Base-by-base conservation (phyloP, 1,140 invertebrate species). In the Drosophila gunungcola region DNA sequence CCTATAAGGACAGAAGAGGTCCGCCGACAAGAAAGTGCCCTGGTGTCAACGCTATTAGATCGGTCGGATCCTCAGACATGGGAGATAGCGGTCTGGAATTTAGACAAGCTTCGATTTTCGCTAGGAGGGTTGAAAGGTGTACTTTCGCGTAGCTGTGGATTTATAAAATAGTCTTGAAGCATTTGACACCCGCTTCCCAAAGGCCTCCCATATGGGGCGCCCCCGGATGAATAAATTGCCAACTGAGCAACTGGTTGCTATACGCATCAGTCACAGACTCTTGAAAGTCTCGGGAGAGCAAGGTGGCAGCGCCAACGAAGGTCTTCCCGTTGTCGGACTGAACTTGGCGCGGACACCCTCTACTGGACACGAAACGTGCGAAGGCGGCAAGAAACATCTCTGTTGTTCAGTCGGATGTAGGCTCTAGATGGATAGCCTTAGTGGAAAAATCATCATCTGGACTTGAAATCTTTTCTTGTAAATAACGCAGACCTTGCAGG, bases 171-270 rank as follows among this genome's bases (percentile, higher is more conserved):
- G 41, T 21, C n/a, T 43, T 43, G 2, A 43, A 43, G 13, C 41
- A 21, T 6, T 43, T 43, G 13, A 43, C 41, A n/a, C 13, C 41
- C 2, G 41, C 41, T n/a, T 16, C 34, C 34, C 34, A 36, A 2
- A 36, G 34, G 34, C 34, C 2, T 36, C 10, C 34, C 34, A 32
- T 34, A 32, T 51, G n/a, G 27, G 13, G 13, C 3, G 48, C 48
- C n/a, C 27, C 48, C 0, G n/a, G 48, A 7, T 36, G 52, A 36
- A 52, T 38, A 9, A 52, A 52, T 7, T 51, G 49, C 29, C 49
- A 51, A 0, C 3, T 2, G 9, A 39, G 16, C 21, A 25, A 34
- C 16, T 39, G 52, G 9, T 54, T 12, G n/a, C 21, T 54, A 10
- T 38, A 32, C 1, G 54, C 27, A 16, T 5, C n/a, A 6, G 39